Conservation (phyloP, 1,140 invertebrate genomes). For the Asobara japonica region DNA sequence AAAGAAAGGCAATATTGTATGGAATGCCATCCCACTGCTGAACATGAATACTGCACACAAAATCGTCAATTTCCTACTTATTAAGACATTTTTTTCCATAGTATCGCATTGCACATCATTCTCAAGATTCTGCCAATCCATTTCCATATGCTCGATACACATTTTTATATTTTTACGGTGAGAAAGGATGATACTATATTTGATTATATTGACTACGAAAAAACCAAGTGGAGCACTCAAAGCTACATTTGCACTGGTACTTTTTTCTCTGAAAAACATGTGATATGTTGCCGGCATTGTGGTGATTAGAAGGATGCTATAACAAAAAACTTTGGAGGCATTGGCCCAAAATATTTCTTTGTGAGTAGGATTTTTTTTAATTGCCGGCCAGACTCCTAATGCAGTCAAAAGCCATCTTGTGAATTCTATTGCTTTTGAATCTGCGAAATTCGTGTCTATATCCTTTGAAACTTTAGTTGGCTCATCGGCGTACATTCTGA, state of each 20-base stretch:
- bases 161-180: conserved; percentile 6
- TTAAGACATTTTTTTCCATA: conserved; percentile 22
- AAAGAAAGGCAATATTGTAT: conserved; percentile 13
- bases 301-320: conserved; percentile 10
- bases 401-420: conserved; percentile 7
- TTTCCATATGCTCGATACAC: conserved; percentile 25
- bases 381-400: conserved; percentile 19
- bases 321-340: neutral
- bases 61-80: conserved; percentile 12
- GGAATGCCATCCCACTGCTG: conserved; percentile 9
- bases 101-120: conserved; percentile 8
- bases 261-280: conserved; percentile 16
- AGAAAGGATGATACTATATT: conserved; percentile 34
- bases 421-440: too few species aligned
- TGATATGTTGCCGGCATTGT: conserved; percentile 26
- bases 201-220: conserved; percentile 35
- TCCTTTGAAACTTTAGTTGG: too few species aligned
- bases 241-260: conserved; percentile 28
- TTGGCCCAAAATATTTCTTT: conserved; percentile 14
- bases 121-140: conserved; percentile 16
- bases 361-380: neutral
- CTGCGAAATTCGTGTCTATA: too few species aligned
- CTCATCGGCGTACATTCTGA: too few species aligned
- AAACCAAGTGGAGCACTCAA: conserved; percentile 40
- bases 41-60: conserved; percentile 28